Evolutionary conservation across 2,888 invertebrate species (phyloP), one percentile per base, ranked within the genome.

Genomic region (Metalampra italica): DNA sequence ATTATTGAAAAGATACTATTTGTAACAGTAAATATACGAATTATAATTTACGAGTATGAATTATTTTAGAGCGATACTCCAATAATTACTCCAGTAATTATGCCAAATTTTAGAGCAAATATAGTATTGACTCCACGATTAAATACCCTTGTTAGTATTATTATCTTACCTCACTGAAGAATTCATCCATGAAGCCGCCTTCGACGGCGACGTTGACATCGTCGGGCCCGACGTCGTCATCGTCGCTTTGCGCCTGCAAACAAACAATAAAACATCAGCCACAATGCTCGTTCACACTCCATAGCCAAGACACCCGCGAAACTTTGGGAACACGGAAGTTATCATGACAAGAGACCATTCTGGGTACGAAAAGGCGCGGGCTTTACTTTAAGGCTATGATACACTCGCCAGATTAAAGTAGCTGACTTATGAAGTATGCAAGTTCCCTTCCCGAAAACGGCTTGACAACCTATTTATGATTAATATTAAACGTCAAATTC

Each of bases 141-240:
- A 43, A 48, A 47, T n/a, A n/a, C n/a, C n/a, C n/a, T n/a, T n/a
- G n/a, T n/a, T n/a, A n/a, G n/a, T n/a, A n/a, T n/a, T n/a, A n/a
- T n/a, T n/a, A 30, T 80, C 91, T 91, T 82, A 97, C 97, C 94
- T 99, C 99, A 89, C 97, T 97, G 91, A 99, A 99, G 92, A 99
- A 99, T 87, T 98, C 98, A 86, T 99, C 98, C 98, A 99, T 99
- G 91, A 97, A 98, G 75, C 97, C 97, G 66, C 95, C 95, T 86
- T 98, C 98, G 78, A 98, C 96, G 83, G 95, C 96, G 91, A 98
- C 97, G 86, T 97, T 95, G 88, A 97, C 97, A 84, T 98, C 98
- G 90, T 97, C 97, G 64, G 95, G 95, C 66, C 95, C 96, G 78
- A 94, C 96, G 84, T 98, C 98, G 90, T 98, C 98, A 79, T 96